Conservation (phyloP, 2,797 vertebrate species). For the Fundulus diaphanus region DNA sequence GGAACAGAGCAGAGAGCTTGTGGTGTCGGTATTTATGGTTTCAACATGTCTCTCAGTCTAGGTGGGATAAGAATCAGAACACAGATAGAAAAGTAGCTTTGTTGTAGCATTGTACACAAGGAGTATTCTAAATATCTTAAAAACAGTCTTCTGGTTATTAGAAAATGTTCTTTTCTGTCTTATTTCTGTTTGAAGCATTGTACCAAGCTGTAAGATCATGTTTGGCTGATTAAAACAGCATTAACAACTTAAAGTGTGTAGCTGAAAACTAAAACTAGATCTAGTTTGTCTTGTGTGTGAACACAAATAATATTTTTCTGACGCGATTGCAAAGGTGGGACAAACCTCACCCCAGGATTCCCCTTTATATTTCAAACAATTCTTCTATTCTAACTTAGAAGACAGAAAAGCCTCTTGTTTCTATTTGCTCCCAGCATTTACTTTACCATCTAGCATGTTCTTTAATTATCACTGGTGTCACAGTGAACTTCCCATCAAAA, state of each 20-base stretch:
- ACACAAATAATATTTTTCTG: neutral
- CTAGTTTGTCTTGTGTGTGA: neutral
- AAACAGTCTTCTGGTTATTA: neutral
- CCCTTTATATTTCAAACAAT: neutral
- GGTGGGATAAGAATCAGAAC: neutral
- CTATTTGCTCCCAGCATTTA: neutral
- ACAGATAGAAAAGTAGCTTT: neutral
- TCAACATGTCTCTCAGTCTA: slow-evolving; percentile 1
- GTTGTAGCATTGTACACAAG: neutral
- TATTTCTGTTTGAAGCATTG: neutral
- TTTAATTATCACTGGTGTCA: neutral
- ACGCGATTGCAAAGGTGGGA: neutral
- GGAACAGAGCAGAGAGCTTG: slow-evolving; percentile 11
- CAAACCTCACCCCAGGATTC: neutral
- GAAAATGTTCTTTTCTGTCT: neutral
- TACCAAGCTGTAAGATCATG: neutral
- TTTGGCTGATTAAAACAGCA: neutral
- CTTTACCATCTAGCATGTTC: too few relatives aligned
- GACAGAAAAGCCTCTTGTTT: neutral
- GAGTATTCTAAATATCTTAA: neutral
- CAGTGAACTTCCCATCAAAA: neutral
- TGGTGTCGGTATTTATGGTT: slow-evolving; percentile 15
- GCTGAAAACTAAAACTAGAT: neutral
- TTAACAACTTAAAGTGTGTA: neutral
- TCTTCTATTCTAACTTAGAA: neutral